These are phyloP conservation scores for Molorchus minor DNA, from an alignment of 2,888 invertebrate genomes.

Conservation along the genomic window DNA sequence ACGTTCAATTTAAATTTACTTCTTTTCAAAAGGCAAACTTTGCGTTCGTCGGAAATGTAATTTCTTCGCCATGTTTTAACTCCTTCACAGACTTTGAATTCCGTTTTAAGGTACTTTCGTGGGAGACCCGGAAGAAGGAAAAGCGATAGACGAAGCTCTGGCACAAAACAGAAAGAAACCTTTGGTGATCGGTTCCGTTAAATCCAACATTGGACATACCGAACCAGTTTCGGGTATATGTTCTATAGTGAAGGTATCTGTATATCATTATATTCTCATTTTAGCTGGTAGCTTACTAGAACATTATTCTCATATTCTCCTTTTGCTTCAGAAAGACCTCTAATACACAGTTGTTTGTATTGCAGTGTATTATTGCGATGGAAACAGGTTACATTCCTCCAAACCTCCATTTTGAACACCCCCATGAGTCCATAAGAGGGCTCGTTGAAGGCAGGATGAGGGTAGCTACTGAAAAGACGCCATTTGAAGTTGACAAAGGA, in stretches of 20 bases:
- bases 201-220: conserved; percentile 92
- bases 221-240: conserved; percentile 87
- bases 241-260: conserved; percentile 67
- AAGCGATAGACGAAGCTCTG: conserved; percentile 82
- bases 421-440: conserved; percentile 66
- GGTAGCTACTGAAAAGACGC: conserved; percentile 77
- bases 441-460: conserved; percentile 70
- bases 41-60: neutral
- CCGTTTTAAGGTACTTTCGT: conserved; percentile 70
- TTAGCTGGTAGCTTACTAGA: too few relatives aligned
- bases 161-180: conserved; percentile 73
- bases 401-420: conserved; percentile 77
- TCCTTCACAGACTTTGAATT: neutral
- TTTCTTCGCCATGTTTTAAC: neutral
- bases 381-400: conserved; percentile 83
- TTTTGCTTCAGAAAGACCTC: too few relatives aligned
- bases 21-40: neutral
- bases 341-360: neutral
- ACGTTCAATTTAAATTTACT: neutral
- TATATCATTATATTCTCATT: too few relatives aligned
- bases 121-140: conserved; percentile 91
- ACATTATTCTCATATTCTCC: too few relatives aligned
- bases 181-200: conserved; percentile 87
- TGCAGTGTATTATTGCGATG: conserved; percentile 67
- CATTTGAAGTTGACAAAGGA: conserved; percentile 72